Evolutionary conservation across 2,888 invertebrate genomes (phyloP).

Genomic region (Omphaloscelis lunosa): DNA sequence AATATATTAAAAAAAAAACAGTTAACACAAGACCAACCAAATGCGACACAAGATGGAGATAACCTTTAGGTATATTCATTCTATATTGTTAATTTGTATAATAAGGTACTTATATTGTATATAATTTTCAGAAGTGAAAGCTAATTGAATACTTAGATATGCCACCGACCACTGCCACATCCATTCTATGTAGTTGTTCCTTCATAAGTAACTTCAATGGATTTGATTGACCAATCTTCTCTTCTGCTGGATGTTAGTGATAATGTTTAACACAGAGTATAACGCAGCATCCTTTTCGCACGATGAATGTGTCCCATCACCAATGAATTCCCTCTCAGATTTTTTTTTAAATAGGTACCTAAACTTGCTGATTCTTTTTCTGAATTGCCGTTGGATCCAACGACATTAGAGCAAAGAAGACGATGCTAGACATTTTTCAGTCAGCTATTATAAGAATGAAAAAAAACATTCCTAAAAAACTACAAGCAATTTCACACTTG

Average conservation of each 20-base stretch:
- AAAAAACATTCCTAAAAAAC: background rate
- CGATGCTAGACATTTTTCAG: background rate
- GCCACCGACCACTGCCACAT: background rate
- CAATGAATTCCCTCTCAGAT: background rate
- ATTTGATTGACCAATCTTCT: background rate
- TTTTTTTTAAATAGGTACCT: too few species aligned
- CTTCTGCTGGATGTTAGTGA: background rate
- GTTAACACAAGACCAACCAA: background rate
- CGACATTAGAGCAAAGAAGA: background rate
- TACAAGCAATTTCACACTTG: background rate
- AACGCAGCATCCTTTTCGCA: background rate
- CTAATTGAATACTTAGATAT: background rate
- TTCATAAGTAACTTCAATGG: background rate
- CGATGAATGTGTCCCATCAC: background rate
- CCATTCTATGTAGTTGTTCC: background rate
- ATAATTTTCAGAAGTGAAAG: background rate
- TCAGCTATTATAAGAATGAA: background rate
- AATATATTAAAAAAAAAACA: too few species aligned
- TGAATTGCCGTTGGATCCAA: background rate
- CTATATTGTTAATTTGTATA: too few species aligned
- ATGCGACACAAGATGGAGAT: background rate
- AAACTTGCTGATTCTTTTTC: background rate
- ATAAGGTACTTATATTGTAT: too few species aligned
- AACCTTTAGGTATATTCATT: too few species aligned
- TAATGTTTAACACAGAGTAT: background rate